Conservation (phyloP, 2,797 vertebrate species). For the Lophius americanus region DNA sequence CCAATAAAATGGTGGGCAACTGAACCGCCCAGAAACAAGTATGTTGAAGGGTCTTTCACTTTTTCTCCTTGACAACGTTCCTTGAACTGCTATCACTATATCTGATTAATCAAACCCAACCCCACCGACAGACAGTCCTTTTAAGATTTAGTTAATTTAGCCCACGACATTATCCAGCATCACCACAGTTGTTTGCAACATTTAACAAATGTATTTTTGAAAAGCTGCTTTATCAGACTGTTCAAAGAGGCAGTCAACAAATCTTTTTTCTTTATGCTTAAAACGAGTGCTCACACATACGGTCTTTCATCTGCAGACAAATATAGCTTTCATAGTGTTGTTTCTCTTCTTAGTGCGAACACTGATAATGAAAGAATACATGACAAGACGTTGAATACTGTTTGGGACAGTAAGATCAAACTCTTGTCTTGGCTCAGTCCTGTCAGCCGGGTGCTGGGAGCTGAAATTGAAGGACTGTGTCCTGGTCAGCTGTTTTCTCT, state of each 20-base stretch:
- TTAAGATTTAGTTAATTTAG: not conserved
- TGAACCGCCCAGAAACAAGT: too few relatives aligned
- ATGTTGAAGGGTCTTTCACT: too few relatives aligned
- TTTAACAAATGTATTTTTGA: not conserved
- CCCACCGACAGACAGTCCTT: too few relatives aligned
- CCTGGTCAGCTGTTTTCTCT: slow-evolving; percentile 20
- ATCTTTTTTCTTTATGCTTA: slow-evolving; percentile 21
- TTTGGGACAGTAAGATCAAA: slow-evolving; percentile 24
- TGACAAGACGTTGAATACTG: slow-evolving; percentile 5
- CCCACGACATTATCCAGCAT: too few relatives aligned
- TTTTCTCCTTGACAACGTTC: too few relatives aligned
- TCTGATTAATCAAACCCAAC: too few relatives aligned
- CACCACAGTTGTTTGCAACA: not conserved
- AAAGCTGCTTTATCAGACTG: not conserved
- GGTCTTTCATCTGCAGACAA: slow-evolving; percentile 36
- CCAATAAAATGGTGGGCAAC: too few relatives aligned
- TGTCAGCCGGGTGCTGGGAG: slow-evolving; percentile 9
- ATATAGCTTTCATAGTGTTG: slow-evolving; percentile 32
- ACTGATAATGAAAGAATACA: slow-evolving; percentile 22
- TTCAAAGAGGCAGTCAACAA: slow-evolving; percentile 19
- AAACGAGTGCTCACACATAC: slow-evolving; percentile 3
- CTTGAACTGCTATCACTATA: too few relatives aligned
- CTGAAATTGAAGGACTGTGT: slow-evolving; percentile 17
- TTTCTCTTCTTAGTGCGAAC: slow-evolving; percentile 25
- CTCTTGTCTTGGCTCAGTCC: slow-evolving; percentile 23